Base-by-base conservation (phyloP, 2,113 vertebrate genomes). In the Boulengeromyrus knoepffleri region DNA sequence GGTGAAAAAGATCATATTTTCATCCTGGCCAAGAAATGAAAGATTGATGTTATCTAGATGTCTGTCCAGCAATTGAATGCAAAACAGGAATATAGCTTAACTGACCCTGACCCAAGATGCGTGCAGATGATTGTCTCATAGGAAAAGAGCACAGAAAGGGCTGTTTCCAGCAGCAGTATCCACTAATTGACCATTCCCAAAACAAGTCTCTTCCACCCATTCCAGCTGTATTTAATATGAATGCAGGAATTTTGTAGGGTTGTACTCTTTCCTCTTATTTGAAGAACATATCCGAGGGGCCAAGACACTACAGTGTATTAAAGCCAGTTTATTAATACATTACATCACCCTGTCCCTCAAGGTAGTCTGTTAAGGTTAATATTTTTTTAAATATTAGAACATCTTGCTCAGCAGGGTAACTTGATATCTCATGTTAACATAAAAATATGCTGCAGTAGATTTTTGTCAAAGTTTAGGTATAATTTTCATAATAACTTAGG, bases 241-340 rank as follows among this genome's bases (percentile, higher is more conserved):
- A 56, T 80, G 21, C 90, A 83, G 87, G 70, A 90, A 88, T 87
- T 84, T 88, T 52, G 52, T 91, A 90, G 88, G 89, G 70, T 49
- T 90, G 85, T 88, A 89, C 90, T 88, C 87, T 45, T 89, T 91
- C 88, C 21, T 90, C 93, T 91, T 91, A 94, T 91, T 88, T 93
- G 90, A 93, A 92, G 92, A 91, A 85, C 93, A 91, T 92, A 87
- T 95, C 92, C 93, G 83, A 89, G 88, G 92, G 91, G 94, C 92
- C 74, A 90, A 93, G 91, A 91, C 89, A 58, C 92, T 91, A 90
- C 90, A 90, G 93, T 90, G 92, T 93, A 94, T 94, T 94, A 94
- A 91, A 92, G 92, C 91, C 91, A 89, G 93, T 92, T 95, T 95
- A 95, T 96, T 96, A 96, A 95, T 95, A 93, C 94, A 94, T 96